phyloP scores from a whole-genome alignment of 2,888 invertebrate genomes.

The Pterostichus niger region DNA sequence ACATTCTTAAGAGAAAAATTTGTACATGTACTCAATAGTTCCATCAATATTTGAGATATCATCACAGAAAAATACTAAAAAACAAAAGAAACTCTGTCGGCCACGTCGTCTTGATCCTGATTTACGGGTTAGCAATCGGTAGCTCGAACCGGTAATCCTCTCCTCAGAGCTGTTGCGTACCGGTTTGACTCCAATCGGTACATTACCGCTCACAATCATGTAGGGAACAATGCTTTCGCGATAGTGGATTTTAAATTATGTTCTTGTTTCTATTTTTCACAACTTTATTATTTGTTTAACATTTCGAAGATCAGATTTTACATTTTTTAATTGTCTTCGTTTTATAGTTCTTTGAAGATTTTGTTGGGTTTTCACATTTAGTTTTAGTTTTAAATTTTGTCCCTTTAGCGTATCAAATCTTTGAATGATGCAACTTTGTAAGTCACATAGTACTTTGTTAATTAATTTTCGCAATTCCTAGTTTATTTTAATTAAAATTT shows the following conservation, averaged over 20 bases:
- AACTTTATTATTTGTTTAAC: neutral
- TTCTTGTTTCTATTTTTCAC: too few species aligned
- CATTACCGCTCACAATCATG: neutral
- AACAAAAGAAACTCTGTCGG: constrained; percentile 12
- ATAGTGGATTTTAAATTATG: too few species aligned
- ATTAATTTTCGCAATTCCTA: too few species aligned
- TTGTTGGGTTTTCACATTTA: too few species aligned
- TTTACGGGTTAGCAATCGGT: constrained; percentile 28
- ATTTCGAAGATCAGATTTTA: neutral
- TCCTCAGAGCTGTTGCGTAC: neutral
- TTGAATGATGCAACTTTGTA: too few species aligned
- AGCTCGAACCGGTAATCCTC: constrained; percentile 15
- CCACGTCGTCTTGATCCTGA: constrained; percentile 16
- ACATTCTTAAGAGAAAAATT: neutral
- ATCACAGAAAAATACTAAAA: constrained; percentile 28
- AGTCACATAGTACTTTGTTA: too few species aligned
- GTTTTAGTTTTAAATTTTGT: too few species aligned
- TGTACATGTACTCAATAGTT: neutral
- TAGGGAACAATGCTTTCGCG: neutral
- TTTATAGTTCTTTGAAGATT: neutral
- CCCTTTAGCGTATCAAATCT: too few species aligned
- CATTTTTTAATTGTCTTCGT: neutral
- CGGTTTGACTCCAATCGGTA: constrained; percentile 20
- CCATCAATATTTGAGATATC: constrained; percentile 31
- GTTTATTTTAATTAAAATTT: too few species aligned